Percentiles rank a stretch among this genome's conserved stretches.
phyloP scores from a whole-genome alignment of 2,888 invertebrate genomes.

The Byasa hedistus region DNA sequence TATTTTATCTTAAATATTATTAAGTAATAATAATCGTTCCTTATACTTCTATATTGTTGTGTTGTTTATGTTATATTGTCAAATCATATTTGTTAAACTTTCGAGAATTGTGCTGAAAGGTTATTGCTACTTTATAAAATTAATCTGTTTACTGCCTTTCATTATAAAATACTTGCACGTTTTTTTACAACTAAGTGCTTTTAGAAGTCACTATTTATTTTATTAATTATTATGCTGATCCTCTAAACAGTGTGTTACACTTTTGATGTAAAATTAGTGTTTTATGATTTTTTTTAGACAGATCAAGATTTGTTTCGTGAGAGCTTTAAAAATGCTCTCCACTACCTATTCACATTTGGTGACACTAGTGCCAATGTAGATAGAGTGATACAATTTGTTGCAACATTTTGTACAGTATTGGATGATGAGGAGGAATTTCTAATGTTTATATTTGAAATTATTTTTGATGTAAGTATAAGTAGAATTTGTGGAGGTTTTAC shows the following conservation, averaged over 20 bases:
- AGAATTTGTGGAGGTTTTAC: neutral
- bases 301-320: slow-evolving; percentile 80
- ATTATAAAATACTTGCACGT: too few species aligned
- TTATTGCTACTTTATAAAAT: too few species aligned
- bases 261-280: neutral
- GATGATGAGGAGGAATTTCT: slow-evolving; percentile 80
- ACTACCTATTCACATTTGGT: slow-evolving; percentile 82
- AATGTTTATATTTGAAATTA: slow-evolving; percentile 80
- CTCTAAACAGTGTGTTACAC: neutral
- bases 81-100: too few species aligned
- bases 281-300: slow-evolving; percentile 44
- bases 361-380: slow-evolving; percentile 85
- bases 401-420: slow-evolving; percentile 83
- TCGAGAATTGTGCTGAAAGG: too few species aligned
- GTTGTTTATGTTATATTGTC: too few species aligned
- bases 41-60: too few species aligned
- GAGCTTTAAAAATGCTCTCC: slow-evolving; percentile 83
- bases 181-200: too few species aligned
- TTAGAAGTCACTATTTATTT: too few species aligned
- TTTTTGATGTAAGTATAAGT: slow-evolving; percentile 77
- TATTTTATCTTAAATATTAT: too few species aligned
- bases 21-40: too few species aligned
- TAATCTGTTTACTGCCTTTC: too few species aligned
- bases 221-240: too few species aligned
- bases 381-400: slow-evolving; percentile 84